Conservation (phyloP, 2,797 vertebrate species). For the Spatula clypeata region DNA sequence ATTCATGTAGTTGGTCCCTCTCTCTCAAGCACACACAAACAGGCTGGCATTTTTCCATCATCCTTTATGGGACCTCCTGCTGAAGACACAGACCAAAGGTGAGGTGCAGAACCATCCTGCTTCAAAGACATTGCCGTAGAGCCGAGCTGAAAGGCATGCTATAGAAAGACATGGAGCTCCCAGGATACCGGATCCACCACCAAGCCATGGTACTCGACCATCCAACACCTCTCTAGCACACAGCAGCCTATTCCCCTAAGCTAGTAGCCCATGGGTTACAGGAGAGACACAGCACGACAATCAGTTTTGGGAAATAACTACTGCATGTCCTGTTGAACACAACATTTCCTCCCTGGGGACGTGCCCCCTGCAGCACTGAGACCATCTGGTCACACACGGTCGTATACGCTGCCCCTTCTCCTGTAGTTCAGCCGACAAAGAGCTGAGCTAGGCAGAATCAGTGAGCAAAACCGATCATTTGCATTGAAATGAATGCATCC, state of each 20-base stretch:
- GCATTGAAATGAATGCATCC: background rate
- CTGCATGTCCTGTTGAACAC: background rate
- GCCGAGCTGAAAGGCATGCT: background rate
- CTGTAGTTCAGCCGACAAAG: background rate
- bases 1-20: background rate
- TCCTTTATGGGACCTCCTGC: background rate
- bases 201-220: background rate
- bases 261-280: background rate
- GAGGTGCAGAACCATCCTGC: background rate
- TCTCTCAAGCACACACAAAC: background rate
- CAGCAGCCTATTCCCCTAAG: background rate
- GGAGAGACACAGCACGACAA: background rate
- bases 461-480: background rate
- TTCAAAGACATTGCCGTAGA: background rate
- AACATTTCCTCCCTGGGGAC: background rate
- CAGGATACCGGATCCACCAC: fast-evolving
- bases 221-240: background rate
- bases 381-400: background rate
- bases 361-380: background rate
- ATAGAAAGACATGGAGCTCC: background rate
- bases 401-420: background rate
- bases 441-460: conserved; percentile 52
- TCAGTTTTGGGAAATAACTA: background rate
- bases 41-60: background rate
- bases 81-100: background rate